A percentile compares a stretch with the other conserved stretches of the same genome.
Evolutionary conservation across 2,888 invertebrate species (phyloP).

Genomic region (Bellardia bayeri): DNA sequence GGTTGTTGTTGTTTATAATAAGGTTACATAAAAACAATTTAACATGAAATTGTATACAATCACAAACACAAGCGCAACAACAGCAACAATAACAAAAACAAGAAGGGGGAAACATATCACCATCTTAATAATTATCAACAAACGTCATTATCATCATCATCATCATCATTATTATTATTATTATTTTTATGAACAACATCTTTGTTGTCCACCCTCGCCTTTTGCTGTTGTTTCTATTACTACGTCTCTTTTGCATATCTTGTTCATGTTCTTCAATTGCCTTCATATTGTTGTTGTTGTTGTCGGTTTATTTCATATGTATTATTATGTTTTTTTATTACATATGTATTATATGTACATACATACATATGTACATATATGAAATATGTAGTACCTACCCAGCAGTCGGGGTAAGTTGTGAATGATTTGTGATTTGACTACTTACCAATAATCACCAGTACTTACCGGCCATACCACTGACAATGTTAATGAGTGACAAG

Average conservation of each 20-base stretch:
- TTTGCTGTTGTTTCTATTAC: conserved; percentile 13
- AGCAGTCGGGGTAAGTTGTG: no score
- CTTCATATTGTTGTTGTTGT: conserved; percentile 48
- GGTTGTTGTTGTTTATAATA: conserved; percentile 18
- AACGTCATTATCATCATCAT: conserved; percentile 11
- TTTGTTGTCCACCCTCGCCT: conserved; percentile 44
- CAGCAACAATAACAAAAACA: conserved; percentile 8
- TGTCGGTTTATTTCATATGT: conserved; percentile 12
- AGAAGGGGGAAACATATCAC: conserved; percentile 8
- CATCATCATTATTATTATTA: not conserved
- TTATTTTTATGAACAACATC: conserved; percentile 25
- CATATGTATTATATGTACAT: no score
- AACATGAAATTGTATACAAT: conserved; percentile 51
- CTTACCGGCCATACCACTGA: no score
- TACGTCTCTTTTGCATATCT: conserved; percentile 22
- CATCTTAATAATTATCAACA: conserved; percentile 13
- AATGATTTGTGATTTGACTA: no score
- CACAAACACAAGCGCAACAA: conserved; percentile 16
- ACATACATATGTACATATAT: no score
- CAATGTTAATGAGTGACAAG: no score
- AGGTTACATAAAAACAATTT: conserved; percentile 46
- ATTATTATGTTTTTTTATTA: no score
- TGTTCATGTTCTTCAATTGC: conserved; percentile 40
- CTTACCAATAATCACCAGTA: no score
- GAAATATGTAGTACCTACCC: not conserved